A percentile compares a stretch with the other conserved stretches of the same genome.
Conservation (phyloP, 2,888 invertebrate genomes). For the Bombylius major region DNA sequence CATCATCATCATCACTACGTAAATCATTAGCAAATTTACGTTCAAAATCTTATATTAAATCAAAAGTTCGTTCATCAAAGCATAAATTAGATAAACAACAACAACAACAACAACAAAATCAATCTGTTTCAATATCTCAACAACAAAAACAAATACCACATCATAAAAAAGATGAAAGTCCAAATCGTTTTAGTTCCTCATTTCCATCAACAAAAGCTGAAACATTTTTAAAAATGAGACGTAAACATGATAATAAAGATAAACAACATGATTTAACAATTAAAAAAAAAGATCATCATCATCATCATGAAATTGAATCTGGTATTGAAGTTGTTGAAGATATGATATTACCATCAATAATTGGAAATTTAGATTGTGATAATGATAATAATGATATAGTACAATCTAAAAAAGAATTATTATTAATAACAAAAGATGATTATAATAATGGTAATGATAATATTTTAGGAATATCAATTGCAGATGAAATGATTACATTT, state of each 20-base stretch:
- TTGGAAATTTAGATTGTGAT: not conserved
- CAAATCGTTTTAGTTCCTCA: not conserved
- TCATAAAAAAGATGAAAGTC: conserved; percentile 1
- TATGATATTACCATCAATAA: conserved; percentile 20
- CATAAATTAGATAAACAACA: conserved; percentile 16
- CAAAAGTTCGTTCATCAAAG: not conserved
- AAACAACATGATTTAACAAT: conserved; percentile 22
- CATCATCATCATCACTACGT: conserved; percentile 20
- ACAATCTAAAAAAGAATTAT: not conserved
- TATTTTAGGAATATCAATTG: not conserved
- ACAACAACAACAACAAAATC: not conserved
- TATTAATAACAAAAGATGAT: not conserved
- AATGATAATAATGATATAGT: not conserved
- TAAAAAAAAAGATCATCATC: conserved; percentile 26
- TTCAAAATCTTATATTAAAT: conserved; percentile 23
- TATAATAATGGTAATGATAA: not conserved
- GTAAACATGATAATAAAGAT: conserved; percentile 5
- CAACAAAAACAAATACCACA: not conserved
- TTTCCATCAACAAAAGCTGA: not conserved
- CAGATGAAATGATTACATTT: conserved; percentile 1
- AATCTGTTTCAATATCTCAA: not conserved
- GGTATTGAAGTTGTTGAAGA: conserved; percentile 36
- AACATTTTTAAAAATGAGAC: not conserved
- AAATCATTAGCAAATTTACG: conserved; percentile 29
- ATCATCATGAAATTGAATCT: conserved; percentile 29